Evolutionary conservation across 2,113 vertebrate genomes (phyloP), one percentile per base, ranked within the genome.

Genomic region (Drymodes brunneopygia): DNA sequence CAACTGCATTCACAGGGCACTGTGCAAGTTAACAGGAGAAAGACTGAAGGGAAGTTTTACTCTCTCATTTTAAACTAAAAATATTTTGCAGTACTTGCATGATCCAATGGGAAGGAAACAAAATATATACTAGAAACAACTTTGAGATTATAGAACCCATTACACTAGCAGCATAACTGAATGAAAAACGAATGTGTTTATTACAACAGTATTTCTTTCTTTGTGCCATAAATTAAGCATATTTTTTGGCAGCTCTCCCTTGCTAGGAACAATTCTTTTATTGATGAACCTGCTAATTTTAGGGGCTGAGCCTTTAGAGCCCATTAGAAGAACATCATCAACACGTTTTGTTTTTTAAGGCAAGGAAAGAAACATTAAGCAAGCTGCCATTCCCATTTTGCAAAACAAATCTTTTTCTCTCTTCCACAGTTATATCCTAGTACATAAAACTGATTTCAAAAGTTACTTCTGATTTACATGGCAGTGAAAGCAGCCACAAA

Each of bases 181-280:
- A 84, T 86, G 31, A 35, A 70, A 92, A 83, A 81, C n/a, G 31
- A n/a, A 66, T 82, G 75, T 50, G 33, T 66, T 88, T 75, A 70
- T 95, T 96, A 87, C 88, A 81, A 66, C 70, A 64, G 51, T 91
- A 92, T 97, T 95, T 96, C 81, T 95, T 89, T 40, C 60, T 85
- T 53, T 85, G 73, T 81, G 40, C 64, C 71, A 92, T 87, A 95
- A 92, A 96, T 96, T 89, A 90, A 91, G 38, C 8, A 11, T 35
- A 50, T 81, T 86, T 86, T 94, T 81, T 96, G 79, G 51, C 91
- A 94, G 58, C 60, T 91, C 70, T 86, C 83, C 77, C 40, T 83
- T 73, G 66, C 47, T 64, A 88, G 62, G 69, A 92, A 93, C 47
- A 90, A 78, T 61, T 95, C 57, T 80, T 94, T 92, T 89, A 81